Evolutionary conservation across 2,888 invertebrate species (phyloP), one percentile per base, ranked within the genome.

Genomic region (Pteria penguin): DNA sequence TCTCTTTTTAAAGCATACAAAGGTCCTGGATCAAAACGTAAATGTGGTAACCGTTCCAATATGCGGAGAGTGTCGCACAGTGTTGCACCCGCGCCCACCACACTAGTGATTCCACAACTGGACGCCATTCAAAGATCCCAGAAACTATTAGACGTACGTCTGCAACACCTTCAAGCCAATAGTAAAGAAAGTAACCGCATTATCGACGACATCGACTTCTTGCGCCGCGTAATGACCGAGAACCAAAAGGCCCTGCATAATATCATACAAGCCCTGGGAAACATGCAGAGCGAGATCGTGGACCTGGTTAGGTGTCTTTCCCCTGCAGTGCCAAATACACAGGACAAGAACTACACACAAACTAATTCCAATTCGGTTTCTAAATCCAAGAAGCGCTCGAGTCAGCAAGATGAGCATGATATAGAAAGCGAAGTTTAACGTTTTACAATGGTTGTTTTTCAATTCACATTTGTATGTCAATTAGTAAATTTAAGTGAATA

Each of bases 191-290:
- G 91, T 72, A 88, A 90, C 71, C 84, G 88, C 63, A 88, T 90
- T 67, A 88, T 89, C 55, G 91, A 91, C 80, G 91, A 92, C 74
- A 88, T 92, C 1, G 91, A 92, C 58, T 92, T 92, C 81, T 86
- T 92, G 31, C 83, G 92, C 11, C 84, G 87, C 4, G 85, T 92
- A 55, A 91, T 92, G 90, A 88, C 90, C 1, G 92, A 92, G 81
- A 92, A 92, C 80, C 91, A 92, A 75, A 92, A 92, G 78, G 92
- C 91, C 5, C 83, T 92, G 81, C 88, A 86, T 68, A 91, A 91
- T 69, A 89, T 92, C 24, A 90, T 92, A 22, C 90, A 90, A 36
- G 92, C 91, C 22, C 83, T 92, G 63, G 82, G 89, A 45, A 91
- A 91, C 71, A 91, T 92, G 74, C 92, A 92, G 79, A 89, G 90